Conservation (phyloP, 2,797 vertebrate genomes). For the Parauchenoglanis ngamensis region DNA sequence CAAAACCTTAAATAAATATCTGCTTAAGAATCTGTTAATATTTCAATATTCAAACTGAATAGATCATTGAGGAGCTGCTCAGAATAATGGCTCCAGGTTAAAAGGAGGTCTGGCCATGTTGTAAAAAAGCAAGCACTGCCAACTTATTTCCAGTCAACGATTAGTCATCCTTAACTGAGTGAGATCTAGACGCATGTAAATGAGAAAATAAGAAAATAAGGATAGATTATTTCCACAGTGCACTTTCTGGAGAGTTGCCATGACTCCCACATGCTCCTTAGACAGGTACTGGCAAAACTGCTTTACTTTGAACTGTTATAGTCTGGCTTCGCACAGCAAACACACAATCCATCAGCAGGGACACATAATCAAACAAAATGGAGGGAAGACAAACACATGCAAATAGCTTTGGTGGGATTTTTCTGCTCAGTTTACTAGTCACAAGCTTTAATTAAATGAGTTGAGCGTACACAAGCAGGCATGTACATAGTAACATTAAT, state of each 20-base stretch:
- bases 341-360: slow-evolving; percentile 53
- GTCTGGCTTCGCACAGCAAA: slow-evolving; percentile 56
- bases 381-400: slow-evolving; percentile 27
- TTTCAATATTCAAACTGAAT: background rate
- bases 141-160: slow-evolving; percentile 39
- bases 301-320: slow-evolving; percentile 34
- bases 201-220: slow-evolving; percentile 26
- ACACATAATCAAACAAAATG: slow-evolving; percentile 53
- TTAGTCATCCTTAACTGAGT: slow-evolving; percentile 37
- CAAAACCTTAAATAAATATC: background rate
- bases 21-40: background rate
- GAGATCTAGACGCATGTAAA: slow-evolving; percentile 18
- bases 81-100: background rate
- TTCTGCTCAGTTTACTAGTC: slow-evolving; percentile 20
- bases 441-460: slow-evolving; percentile 7
- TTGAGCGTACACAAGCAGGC: background rate
- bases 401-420: slow-evolving; percentile 22
- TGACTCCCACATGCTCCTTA: slow-evolving; percentile 45
- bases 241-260: slow-evolving; percentile 44
- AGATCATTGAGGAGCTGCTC: background rate
- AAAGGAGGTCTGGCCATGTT: background rate
- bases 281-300: slow-evolving; percentile 52
- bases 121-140: background rate
- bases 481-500: background rate
- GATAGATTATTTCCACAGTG: slow-evolving; percentile 6